These are phyloP conservation scores for Neopelma chrysocephalum DNA, from an alignment of 2,797 vertebrate species.

Conservation along the genomic window DNA sequence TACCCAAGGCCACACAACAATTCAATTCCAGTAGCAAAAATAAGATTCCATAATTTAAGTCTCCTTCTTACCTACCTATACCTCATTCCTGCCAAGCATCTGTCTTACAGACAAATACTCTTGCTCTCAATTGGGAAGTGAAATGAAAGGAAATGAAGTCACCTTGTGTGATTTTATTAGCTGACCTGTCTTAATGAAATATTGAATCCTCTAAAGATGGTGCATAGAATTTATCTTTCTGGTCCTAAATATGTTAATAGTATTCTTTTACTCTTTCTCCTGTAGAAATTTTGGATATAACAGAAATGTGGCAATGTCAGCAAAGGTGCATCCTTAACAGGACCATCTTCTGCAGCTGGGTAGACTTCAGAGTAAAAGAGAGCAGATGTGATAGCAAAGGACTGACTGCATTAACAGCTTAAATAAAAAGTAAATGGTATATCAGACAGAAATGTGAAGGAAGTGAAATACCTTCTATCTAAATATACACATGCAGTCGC, in stretches of 20 bases:
- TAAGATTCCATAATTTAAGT: background rate
- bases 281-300: background rate
- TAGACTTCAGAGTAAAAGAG: background rate
- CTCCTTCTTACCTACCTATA: background rate
- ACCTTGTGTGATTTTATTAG: conserved; percentile 42
- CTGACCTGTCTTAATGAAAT: conserved; percentile 28
- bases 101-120: conserved; percentile 17
- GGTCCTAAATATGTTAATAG: background rate
- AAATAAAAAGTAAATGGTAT: conserved; percentile 39
- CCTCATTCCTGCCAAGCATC: background rate
- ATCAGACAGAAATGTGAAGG: conserved; percentile 30
- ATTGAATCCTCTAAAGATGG: background rate
- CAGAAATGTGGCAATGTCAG: background rate
- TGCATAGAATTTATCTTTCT: background rate
- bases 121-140: background rate
- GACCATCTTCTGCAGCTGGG: background rate
- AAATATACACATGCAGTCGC: conserved; percentile 33
- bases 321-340: background rate
- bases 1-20: background rate
- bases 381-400: background rate
- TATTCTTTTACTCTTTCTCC: background rate
- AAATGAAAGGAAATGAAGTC: conserved; percentile 44
- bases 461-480: conserved; percentile 41
- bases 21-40: conserved; percentile 5
- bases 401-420: conserved; percentile 10